Evolutionary conservation across 2,797 vertebrate species (phyloP).

Genomic region (Dryobates pubescens): DNA sequence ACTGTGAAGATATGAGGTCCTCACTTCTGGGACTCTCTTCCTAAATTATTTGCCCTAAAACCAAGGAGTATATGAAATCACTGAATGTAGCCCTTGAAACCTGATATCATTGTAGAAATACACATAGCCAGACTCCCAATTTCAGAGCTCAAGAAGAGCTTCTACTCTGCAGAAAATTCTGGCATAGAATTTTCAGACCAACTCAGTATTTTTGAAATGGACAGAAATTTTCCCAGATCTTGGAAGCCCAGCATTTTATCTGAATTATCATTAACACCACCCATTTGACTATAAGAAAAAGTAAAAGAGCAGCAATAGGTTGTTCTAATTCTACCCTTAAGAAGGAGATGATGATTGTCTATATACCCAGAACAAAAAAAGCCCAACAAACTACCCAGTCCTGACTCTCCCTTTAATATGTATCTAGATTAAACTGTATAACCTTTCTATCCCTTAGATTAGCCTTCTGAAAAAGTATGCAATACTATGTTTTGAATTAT

Average conservation of each 20-base stretch:
- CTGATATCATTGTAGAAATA: background rate
- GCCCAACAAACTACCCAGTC: background rate
- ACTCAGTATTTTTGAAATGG: background rate
- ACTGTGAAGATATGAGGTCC: background rate
- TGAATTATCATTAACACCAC: background rate
- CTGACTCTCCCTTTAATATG: background rate
- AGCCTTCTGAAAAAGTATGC: background rate
- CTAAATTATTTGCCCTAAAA: constrained; percentile 21
- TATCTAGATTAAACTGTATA: background rate
- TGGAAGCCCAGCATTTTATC: background rate
- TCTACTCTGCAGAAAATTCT: constrained; percentile 11
- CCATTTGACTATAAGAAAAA: background rate
- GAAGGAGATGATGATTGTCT: background rate
- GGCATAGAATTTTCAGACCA: background rate
- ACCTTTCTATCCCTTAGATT: background rate
- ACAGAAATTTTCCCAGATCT: background rate
- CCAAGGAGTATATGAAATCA: background rate
- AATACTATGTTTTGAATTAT: background rate
- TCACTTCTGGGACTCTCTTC: background rate
- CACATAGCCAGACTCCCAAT: background rate
- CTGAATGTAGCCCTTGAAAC: background rate
- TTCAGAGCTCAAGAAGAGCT: background rate
- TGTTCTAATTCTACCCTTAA: background rate
- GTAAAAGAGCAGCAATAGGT: background rate
- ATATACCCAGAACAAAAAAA: background rate